phyloP scores from a whole-genome alignment of 2,888 invertebrate species.

The Urechis unicinctus region DNA sequence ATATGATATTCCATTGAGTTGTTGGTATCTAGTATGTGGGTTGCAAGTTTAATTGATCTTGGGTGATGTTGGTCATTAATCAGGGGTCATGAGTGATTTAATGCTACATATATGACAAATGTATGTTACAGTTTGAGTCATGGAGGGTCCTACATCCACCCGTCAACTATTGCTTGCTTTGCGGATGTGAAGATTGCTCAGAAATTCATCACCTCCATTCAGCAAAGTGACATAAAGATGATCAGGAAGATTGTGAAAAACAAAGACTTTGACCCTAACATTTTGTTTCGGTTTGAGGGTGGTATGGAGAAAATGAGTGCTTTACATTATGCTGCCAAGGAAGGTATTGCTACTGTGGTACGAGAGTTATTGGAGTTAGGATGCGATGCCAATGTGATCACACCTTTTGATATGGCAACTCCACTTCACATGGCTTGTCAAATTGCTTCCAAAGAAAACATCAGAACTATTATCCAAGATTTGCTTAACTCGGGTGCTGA shows the following conservation, averaged over 20 bases:
- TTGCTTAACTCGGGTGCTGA: conserved; percentile 5
- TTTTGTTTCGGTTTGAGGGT: conserved; percentile 8
- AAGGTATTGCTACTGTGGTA: conserved; percentile 3
- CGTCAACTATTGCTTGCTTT: conserved; percentile 1
- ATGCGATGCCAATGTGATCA: conserved; percentile 7
- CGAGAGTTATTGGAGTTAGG: conserved; percentile 2
- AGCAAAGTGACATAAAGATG: conserved; percentile 2
- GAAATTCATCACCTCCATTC: conserved; percentile 6
- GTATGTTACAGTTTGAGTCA: no score
- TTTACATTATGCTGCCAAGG: conserved; percentile 9
- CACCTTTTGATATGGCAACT: conserved; percentile 9
- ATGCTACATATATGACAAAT: no score
- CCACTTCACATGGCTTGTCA: conserved; percentile 10
- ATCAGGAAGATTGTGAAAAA: conserved; percentile 5
- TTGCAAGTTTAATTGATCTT: no score
- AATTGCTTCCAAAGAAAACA: not conserved
- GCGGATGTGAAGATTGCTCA: conserved; percentile 6
- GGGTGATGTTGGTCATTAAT: no score
- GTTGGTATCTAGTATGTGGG: no score
- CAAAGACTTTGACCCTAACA: conserved; percentile 6
- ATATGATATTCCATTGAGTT: no score
- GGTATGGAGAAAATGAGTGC: conserved; percentile 13
- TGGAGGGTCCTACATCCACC: conserved; percentile 1
- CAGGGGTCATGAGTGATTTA: no score
- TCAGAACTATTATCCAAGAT: not conserved